Conservation (phyloP, 2,797 vertebrate genomes). For the Eulemur mongoz region DNA sequence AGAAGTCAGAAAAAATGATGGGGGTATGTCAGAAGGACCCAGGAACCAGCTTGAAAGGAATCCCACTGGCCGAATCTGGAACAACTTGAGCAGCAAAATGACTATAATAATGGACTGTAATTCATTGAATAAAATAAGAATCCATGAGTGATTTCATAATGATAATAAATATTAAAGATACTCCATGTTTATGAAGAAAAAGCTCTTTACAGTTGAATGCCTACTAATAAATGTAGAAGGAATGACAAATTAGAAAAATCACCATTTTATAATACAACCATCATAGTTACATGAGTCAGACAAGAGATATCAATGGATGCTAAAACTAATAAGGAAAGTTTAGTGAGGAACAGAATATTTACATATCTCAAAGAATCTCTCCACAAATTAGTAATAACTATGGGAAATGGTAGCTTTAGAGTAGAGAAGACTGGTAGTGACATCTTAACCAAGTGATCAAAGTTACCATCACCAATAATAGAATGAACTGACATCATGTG, state of each 20-base stretch:
- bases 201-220: background rate
- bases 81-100: background rate
- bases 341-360: background rate
- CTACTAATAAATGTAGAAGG: background rate
- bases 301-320: background rate
- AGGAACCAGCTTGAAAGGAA: background rate
- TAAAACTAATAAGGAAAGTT: background rate
- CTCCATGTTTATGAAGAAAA: background rate
- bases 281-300: background rate
- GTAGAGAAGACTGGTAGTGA: background rate
- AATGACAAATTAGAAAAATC: background rate
- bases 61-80: background rate
- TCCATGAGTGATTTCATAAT: background rate
- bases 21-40: background rate
- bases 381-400: background rate
- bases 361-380: background rate
- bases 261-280: background rate
- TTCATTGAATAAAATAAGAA: constrained; percentile 1
- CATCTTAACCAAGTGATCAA: background rate
- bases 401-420: background rate
- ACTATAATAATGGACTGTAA: background rate
- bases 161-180: background rate
- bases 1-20: background rate
- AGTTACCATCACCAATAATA: background rate
- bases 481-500: background rate